Evolutionary conservation across 2,113 vertebrate species (phyloP).

Genomic region (Nerophis ophidion): DNA sequence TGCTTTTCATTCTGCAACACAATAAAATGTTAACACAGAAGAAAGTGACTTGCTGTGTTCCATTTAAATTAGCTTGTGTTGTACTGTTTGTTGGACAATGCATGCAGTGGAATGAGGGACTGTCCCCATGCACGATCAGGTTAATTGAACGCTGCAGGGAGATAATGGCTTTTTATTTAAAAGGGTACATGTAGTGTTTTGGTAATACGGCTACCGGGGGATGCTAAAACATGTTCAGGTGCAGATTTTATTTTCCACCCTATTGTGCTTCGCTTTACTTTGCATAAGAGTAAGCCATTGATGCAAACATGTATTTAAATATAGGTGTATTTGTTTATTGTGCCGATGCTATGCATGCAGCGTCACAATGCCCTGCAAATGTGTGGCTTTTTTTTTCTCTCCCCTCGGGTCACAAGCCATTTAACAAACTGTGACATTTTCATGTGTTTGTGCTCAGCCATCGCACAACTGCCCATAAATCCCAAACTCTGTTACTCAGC

Average conservation of each 20-base stretch:
- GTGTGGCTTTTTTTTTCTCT: constrained; percentile 4
- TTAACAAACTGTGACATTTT: constrained; percentile 62
- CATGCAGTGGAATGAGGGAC: constrained; percentile 1
- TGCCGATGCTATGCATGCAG: constrained; percentile 6
- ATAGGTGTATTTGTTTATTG: neutral
- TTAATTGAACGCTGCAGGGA: constrained; percentile 1
- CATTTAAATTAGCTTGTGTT: neutral
- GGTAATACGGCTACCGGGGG: neutral
- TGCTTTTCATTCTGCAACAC: neutral
- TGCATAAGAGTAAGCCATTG: neutral
- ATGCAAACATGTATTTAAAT: constrained; percentile 1
- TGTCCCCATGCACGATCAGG: neutral
- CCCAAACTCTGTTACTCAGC: constrained; percentile 49
- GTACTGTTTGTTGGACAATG: neutral
- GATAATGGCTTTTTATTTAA: neutral
- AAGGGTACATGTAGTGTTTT: neutral
- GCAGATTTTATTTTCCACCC: neutral
- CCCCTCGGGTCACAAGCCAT: constrained; percentile 41
- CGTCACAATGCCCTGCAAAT: constrained; percentile 19
- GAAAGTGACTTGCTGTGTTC: neutral
- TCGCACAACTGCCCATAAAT: constrained; percentile 64
- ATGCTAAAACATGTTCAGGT: neutral
- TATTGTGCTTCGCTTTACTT: neutral
- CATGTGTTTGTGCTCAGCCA: constrained; percentile 55
- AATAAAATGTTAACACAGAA: constrained; percentile 6